A percentile compares a stretch with the other conserved stretches of the same genome.
Conservation (phyloP, 2,113 vertebrate genomes). For the Hydrochoerus hydrochaeris region DNA sequence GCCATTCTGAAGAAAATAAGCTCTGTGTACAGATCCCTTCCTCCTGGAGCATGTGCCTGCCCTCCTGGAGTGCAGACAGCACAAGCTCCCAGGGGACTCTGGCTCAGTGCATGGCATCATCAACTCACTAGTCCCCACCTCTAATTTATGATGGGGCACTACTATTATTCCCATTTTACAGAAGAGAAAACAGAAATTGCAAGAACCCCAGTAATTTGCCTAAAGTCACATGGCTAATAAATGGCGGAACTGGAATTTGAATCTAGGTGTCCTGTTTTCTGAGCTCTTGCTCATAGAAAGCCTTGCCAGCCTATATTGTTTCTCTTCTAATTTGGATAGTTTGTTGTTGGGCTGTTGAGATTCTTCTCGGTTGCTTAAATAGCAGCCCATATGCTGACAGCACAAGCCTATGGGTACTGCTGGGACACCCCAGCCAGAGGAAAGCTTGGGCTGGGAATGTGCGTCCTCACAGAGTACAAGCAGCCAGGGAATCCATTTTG, state of each 20-base stretch:
- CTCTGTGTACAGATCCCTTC: not conserved
- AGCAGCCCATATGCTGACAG: not conserved
- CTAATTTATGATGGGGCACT: not conserved
- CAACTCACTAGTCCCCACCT: not conserved
- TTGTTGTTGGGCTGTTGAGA: constrained; percentile 11
- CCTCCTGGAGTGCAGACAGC: not conserved
- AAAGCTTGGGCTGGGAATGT: not conserved
- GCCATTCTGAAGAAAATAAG: not conserved
- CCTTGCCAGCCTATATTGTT: not conserved
- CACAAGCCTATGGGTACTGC: not conserved
- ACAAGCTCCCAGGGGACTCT: not conserved
- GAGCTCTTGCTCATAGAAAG: constrained; percentile 21
- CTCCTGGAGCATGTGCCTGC: not conserved
- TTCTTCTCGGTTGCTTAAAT: not conserved
- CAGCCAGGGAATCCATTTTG: constrained; percentile 71
- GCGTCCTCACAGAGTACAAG: not conserved
- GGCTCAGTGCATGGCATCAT: not conserved
- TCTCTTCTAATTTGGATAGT: constrained; percentile 29
- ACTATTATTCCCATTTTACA: not conserved
- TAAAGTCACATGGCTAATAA: not conserved
- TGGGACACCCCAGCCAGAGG: not conserved
- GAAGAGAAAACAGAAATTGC: not conserved
- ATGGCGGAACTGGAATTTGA: not conserved
- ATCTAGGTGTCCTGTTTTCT: not conserved
- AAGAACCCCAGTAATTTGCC: not conserved